phyloP scores from a whole-genome alignment of 2,888 invertebrate genomes.

The Xanthorhoe designata region DNA sequence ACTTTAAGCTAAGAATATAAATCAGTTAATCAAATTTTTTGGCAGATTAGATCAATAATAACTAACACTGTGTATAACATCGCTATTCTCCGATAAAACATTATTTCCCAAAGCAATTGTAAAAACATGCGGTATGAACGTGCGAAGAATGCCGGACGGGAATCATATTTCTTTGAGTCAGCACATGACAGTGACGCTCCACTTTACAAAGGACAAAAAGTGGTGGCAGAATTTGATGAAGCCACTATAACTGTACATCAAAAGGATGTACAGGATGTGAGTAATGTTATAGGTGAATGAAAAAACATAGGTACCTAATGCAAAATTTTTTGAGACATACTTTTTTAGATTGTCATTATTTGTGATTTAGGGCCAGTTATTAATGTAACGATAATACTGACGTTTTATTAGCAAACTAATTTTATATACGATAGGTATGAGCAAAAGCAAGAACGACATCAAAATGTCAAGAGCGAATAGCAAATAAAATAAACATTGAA shows the following conservation, averaged over 20 bases:
- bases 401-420: too few species aligned
- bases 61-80: not conserved
- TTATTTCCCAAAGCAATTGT: slow-evolving; percentile 30
- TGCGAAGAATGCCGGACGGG: slow-evolving; percentile 37
- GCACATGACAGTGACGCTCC: slow-evolving; percentile 38
- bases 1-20: too few species aligned
- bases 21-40: too few species aligned
- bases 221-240: slow-evolving; percentile 12
- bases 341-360: too few species aligned
- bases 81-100: not conserved
- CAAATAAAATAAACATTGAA: not conserved
- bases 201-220: slow-evolving; percentile 40
- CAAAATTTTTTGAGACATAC: too few species aligned
- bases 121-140: slow-evolving; percentile 38
- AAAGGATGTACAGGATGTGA: slow-evolving; percentile 8
- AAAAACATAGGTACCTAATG: not conserved
- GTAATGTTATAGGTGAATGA: not conserved
- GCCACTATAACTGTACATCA: slow-evolving; percentile 16
- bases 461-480: too few species aligned
- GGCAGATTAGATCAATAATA: not conserved
- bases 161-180: slow-evolving; percentile 30
- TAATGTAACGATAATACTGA: too few species aligned
- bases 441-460: too few species aligned
- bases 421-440: too few species aligned
- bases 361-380: too few species aligned